phyloP scores from a whole-genome alignment of 2,888 invertebrate species.

The Apoderus coryli region DNA sequence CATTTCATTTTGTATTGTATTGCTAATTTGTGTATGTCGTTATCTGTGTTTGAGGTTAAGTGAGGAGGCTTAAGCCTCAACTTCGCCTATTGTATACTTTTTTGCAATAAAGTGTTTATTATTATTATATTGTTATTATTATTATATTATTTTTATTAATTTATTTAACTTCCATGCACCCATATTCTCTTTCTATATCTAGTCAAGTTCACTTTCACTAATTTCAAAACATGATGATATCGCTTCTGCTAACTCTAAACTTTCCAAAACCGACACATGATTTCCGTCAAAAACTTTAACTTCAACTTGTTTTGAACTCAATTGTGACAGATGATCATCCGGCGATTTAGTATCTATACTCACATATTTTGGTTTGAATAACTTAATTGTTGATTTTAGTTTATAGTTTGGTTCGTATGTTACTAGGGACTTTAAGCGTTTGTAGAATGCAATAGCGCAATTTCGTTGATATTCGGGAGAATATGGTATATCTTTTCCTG shows the following conservation, averaged over 20 bases:
- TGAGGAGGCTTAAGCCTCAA: too few relatives aligned
- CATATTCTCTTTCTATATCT: too few relatives aligned
- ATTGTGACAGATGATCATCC: constrained; percentile 44
- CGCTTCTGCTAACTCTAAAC: constrained; percentile 25
- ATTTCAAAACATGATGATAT: too few relatives aligned
- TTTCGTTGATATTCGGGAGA: constrained; percentile 8
- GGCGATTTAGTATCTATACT: constrained; percentile 30
- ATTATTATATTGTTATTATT: too few relatives aligned
- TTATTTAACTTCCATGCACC: too few relatives aligned
- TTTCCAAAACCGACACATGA: constrained; percentile 53
- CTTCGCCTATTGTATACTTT: too few relatives aligned
- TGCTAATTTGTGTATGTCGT: too few relatives aligned
- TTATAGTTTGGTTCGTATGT: constrained; percentile 17
- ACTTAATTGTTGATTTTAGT: constrained; percentile 17
- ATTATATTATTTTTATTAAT: too few relatives aligned
- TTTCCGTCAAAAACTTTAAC: constrained; percentile 53
- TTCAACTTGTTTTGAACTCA: constrained; percentile 35
- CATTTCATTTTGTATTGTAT: too few relatives aligned
- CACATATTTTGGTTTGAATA: constrained; percentile 16
- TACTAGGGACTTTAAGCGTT: constrained; percentile 14
- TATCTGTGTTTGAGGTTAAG: too few relatives aligned
- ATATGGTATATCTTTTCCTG: constrained; percentile 3
- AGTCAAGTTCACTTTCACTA: constrained; percentile 2
- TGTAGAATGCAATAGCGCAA: constrained; percentile 14
- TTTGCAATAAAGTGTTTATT: too few relatives aligned